Evolutionary conservation across 2,113 vertebrate genomes (phyloP), one percentile per base, ranked within the genome.

Genomic region (Danionella cerebrum): DNA sequence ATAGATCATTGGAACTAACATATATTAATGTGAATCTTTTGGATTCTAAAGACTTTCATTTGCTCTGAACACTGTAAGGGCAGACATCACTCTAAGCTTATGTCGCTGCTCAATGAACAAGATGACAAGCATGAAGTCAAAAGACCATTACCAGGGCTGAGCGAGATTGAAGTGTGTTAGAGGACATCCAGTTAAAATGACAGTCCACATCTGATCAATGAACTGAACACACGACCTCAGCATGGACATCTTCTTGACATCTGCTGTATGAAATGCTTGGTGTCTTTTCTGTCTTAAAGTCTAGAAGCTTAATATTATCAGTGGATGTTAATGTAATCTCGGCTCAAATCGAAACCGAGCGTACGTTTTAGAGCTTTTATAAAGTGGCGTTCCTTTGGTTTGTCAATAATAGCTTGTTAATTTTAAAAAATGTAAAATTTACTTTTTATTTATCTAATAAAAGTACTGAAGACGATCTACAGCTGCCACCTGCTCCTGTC

Each of bases 31-130:
- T 38, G 19, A 39, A 69, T 47, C 41, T 58, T 58, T 51, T 62
- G 51, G 55, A 31, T 67, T 68, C 22, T 71, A 45, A 39, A 25
- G n/a, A 21, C 55, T 48, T 50, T 72, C 65, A 69, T 52, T 71
- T 51, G 54, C 59, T 22, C 36, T 38, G 45, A 58, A 38, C 70
- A 51, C 35, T 63, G 39, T 58, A 52, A 48, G 41, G 62, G 51
- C 33, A 5, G 11, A 19, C 53, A 70, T 74, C 72, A 65, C 62
- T 74, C 53, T 64, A 21, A 38, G 52, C 44, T 51, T 70, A 72
- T 73, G 36, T 65, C 54, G 33, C 31, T 7, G 31, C 51, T 33
- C 59, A 11, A 11, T 52, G 31, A 51, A 47, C 48, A 22, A 65
- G 39, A 53, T 18, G 14, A 60, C 35, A 58, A 58, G 51, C 39